These are phyloP conservation scores for Adrianichthys oophorus DNA, from an alignment of 2,797 vertebrate genomes.

Conservation along the genomic window DNA sequence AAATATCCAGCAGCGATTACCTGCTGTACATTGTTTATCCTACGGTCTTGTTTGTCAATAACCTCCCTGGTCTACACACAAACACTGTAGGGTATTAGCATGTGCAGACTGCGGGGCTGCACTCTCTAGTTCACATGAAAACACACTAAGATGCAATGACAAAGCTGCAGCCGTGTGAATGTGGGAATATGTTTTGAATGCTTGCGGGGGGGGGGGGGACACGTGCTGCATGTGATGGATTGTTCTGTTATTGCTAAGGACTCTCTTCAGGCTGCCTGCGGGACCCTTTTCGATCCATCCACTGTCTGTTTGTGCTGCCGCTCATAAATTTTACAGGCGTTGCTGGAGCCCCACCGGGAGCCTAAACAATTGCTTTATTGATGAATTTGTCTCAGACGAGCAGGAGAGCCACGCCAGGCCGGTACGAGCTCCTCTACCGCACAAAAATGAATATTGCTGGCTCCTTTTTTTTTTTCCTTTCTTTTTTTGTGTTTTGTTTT, in stretches of 20 bases:
- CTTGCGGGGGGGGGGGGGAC: constrained; percentile 57
- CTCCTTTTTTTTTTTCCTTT: too few relatives aligned
- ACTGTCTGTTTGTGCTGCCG: constrained; percentile 80
- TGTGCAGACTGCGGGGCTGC: constrained; percentile 26
- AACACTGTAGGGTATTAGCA: constrained; percentile 29
- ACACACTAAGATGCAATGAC: constrained; percentile 47
- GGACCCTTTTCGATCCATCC: constrained; percentile 81
- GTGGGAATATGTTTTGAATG: constrained; percentile 66
- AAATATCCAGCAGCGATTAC: too few relatives aligned
- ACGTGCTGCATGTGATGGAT: constrained; percentile 80
- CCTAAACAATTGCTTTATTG: constrained; percentile 84
- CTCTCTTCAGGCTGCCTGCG: constrained; percentile 80
- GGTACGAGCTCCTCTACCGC: constrained; percentile 31
- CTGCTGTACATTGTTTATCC: too few relatives aligned
- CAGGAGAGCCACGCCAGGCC: constrained; percentile 48
- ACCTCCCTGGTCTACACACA: background rate
- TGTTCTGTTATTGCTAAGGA: constrained; percentile 87
- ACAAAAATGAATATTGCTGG: constrained; percentile 35
- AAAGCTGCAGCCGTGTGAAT: constrained; percentile 51
- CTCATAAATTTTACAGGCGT: constrained; percentile 80
- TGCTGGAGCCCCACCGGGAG: constrained; percentile 70
- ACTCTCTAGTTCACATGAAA: constrained; percentile 27
- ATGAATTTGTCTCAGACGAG: constrained; percentile 73
- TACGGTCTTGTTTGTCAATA: constrained; percentile 21
- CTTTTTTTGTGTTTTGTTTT: too few relatives aligned